Evolutionary conservation across 2,888 invertebrate genomes (phyloP).

Genomic region (Stenolophus ochropezus): DNA sequence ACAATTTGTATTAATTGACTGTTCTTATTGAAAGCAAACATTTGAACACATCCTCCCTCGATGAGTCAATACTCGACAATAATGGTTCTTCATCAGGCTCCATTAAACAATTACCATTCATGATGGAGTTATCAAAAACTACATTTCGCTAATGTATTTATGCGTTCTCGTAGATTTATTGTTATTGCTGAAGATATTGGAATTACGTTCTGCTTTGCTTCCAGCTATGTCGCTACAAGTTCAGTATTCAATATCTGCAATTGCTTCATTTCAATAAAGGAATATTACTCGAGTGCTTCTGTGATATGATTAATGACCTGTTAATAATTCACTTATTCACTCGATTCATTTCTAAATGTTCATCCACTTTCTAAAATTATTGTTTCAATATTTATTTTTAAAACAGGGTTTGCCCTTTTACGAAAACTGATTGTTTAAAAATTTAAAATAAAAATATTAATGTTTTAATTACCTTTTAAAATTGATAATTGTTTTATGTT

Average conservation of each 20-base stretch:
- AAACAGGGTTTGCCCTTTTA: background rate
- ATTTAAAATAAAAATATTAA: no score
- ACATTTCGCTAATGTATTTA: conserved; percentile 55
- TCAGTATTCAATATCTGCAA: conserved; percentile 36
- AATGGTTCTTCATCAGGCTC: conserved; percentile 39
- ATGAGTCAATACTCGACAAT: conserved; percentile 31
- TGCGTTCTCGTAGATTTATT: conserved; percentile 47
- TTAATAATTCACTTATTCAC: conserved; percentile 25
- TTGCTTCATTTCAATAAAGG: conserved; percentile 7
- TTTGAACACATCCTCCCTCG: background rate
- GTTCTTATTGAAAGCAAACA: conserved; percentile 27
- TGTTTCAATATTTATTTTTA: background rate
- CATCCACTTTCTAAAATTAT: background rate
- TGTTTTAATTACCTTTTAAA: no score
- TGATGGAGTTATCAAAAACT: conserved; percentile 51
- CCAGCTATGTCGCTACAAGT: conserved; percentile 41
- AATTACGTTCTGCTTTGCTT: conserved; percentile 53
- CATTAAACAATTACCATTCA: conserved; percentile 53
- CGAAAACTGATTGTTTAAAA: no score
- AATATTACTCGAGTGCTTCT: conserved; percentile 2
- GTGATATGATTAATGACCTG: conserved; percentile 39
- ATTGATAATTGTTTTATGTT: no score
- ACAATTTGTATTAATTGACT: background rate
- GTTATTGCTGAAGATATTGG: conserved; percentile 56
- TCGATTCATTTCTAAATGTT: background rate